Evolutionary conservation across 2,888 invertebrate species (phyloP), one percentile per base, ranked within the genome.

Genomic region (Diaphora mendica): DNA sequence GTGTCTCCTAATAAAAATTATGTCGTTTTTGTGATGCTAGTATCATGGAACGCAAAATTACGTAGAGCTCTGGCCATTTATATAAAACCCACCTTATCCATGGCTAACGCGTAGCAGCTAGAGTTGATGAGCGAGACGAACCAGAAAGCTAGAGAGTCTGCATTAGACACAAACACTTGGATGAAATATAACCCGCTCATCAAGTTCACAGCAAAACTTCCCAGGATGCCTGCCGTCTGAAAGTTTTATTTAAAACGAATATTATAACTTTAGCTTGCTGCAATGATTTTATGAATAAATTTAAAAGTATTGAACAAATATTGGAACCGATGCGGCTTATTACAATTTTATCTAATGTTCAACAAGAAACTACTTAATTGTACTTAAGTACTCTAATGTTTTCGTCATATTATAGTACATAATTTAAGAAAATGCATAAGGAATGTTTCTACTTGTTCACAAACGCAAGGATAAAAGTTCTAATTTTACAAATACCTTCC

Each of bases 121-220:
- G 98, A 98, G 88, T 98, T 98, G 82, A 98, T 96, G 76, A 98
- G 96, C 0, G 98, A 98, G 65, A 98, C 96, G 73, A 97, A 95
- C 97, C 98, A 98, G 88, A 98, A 97, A 15, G 97, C 97, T 64
- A 97, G 96, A 0, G 97, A 97, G 80, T 96, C 96, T 0, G 97
- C 97, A 86, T 97, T 96, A 77, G 97, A 96, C 2, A 98, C 96
- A 87, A 97, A 97, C 81, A 98, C 97, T 94, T 98, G 98, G 80
- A 97, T 97, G 91, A 98, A 97, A 93, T 98, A 98, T 81, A 98
- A 95, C 51, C 97, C 96, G 85, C 98, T 98, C 94, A 98, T 96
- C 81, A 98, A 96, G 88, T 97, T 97, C 39, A 98, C 97, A 0
- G 97, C 97, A 85, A 98, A 97, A 84, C 97, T 97, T 79, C 98